Evolutionary conservation across 2,113 vertebrate genomes (phyloP).

Genomic region (Tringa solitaria): DNA sequence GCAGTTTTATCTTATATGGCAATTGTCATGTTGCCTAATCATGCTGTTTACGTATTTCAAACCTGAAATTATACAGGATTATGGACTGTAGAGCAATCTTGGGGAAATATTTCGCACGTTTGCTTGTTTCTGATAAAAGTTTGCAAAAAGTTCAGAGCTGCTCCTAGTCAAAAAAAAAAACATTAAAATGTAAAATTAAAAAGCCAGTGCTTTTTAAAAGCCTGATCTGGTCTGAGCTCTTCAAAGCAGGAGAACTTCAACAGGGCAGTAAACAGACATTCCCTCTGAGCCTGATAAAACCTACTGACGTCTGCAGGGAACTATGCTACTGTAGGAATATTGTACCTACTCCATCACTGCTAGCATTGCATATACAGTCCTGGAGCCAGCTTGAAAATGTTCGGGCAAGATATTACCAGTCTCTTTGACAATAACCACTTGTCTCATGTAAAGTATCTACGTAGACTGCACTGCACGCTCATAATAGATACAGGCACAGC

Average conservation of each 20-base stretch:
- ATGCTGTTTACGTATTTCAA: neutral
- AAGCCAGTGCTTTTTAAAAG: neutral
- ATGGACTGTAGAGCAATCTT: neutral
- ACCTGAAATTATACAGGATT: neutral
- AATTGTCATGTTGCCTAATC: neutral
- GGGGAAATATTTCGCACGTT: neutral
- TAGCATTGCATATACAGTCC: neutral
- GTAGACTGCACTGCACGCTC: neutral
- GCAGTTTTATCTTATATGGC: neutral
- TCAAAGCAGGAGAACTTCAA: neutral
- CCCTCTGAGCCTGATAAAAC: slow-evolving; percentile 9
- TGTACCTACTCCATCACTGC: slow-evolving; percentile 13
- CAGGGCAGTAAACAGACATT: neutral
- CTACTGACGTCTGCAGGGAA: slow-evolving; percentile 21
- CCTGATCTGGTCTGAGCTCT: neutral
- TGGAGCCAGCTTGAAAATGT: neutral
- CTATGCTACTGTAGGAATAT: neutral
- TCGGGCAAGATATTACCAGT: neutral
- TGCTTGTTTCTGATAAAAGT: neutral
- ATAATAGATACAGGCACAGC: neutral
- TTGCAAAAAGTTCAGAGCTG: neutral
- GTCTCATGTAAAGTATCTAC: slow-evolving; percentile 1
- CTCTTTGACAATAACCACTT: slow-evolving; percentile 23
- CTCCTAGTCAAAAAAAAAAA: neutral
- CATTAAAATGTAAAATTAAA: neutral